phyloP scores from a whole-genome alignment of 2,888 invertebrate genomes.

The Tetanocera ferruginea region DNA sequence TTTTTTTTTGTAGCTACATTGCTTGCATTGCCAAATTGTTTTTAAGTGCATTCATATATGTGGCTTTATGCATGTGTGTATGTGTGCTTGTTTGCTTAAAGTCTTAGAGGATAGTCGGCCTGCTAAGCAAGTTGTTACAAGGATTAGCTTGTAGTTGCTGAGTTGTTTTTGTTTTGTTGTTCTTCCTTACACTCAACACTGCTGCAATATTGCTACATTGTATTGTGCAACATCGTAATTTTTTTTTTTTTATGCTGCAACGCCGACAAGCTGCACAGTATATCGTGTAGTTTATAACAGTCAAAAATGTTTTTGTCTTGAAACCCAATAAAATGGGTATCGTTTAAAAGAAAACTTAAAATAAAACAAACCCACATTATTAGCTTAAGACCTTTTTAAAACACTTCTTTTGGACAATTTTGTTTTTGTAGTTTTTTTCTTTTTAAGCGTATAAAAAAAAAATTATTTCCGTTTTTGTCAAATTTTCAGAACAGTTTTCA shows the following conservation, averaged over 20 bases:
- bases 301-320: too few species aligned
- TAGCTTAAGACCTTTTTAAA: too few species aligned
- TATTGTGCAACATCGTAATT: background rate
- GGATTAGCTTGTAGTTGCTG: slow-evolving; percentile 1
- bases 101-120: background rate
- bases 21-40: background rate
- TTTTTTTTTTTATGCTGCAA: background rate
- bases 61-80: slow-evolving; percentile 12
- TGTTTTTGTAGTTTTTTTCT: too few species aligned
- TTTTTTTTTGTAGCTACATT: background rate
- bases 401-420: too few species aligned
- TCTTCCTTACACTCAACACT: background rate
- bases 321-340: too few species aligned
- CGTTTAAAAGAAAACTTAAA: too few species aligned
- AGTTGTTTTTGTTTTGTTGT: slow-evolving; percentile 8
- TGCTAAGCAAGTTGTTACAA: too few species aligned
- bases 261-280: background rate
- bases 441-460: too few species aligned
- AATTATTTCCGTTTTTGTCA: too few species aligned
- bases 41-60: background rate
- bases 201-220: background rate
- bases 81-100: slow-evolving; percentile 14
- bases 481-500: too few species aligned
- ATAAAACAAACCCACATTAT: too few species aligned
- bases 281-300: too few species aligned